Base-by-base conservation (phyloP, 2,113 vertebrate species). In the Camelus dromedarius region DNA sequence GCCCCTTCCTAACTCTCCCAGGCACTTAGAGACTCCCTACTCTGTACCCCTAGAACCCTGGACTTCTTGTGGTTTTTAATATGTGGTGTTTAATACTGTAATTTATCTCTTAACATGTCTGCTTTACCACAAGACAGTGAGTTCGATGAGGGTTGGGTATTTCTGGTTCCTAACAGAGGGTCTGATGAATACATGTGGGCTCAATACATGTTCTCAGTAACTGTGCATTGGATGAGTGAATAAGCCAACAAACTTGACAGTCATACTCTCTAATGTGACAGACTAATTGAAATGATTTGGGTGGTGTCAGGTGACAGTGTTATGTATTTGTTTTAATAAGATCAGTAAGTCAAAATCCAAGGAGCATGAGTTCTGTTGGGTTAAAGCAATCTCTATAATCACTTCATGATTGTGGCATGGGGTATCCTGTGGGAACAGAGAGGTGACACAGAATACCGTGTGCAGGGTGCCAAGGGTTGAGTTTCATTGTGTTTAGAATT, bases 271-370 rank as follows among this genome's bases (percentile, higher is more conserved):
- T 75, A 66, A 93, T 0, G 24, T 69, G 75, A 75, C 46, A 91
- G 89, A 56, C 46, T 92, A 69, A 91, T 0, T 81, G 24, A 93
- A 93, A 77, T 81, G 82, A 77, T 72, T 75, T 93, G 52, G 81
- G 60, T 75, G 66, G 69, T 92, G 64, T 94, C 28, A 62, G 64
- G 35, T 48, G 90, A 88, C 0, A 48, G 62, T 0, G 1, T 19
- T 70, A 79, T 89, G 93, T 88, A 52, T 95, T 87, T 94, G 50
- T 96, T 94, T 77, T 82, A 93, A 75, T 91, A 82, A 84, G n/a
- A 62, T 72, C 82, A 58, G 50, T 69, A 35, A 42, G n/a, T 83
- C 26, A 67, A 88, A 82, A 88, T 50, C 16, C 46, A 83, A 87
- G 60, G 50, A 75, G 52, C 22, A n/a, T 10, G 12, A 60, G 42